Base-by-base conservation (phyloP, 2,113 vertebrate genomes). In the Chamaea fasciata region DNA sequence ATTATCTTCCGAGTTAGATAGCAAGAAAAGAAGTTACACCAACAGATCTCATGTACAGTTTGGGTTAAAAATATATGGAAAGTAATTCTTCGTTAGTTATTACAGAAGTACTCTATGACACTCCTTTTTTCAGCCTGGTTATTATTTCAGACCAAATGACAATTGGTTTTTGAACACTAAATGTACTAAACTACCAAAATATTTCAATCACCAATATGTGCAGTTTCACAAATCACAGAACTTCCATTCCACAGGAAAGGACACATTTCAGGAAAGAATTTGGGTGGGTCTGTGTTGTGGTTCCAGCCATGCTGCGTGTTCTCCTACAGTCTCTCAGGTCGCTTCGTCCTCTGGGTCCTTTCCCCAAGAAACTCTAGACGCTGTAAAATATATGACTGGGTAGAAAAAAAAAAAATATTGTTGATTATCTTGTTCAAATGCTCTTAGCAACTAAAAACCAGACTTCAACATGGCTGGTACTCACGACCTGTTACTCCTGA, bases 251-350 rank as follows among this genome's bases (percentile, higher is more conserved):
- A 1, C 10, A 6, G 35, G 35, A 59, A 39, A 57, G 17, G 31
- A 49, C 15, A 13, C 1, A 0, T 28, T 77, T 35, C 50, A 62
- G 50, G 37, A 41, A 14, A 12, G 19, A 62, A 57, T 16, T 65
- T 0, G 0, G 4, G 16, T 69, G 16, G 21, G 23, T 76, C 30
- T 69, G 24, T 10, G 0, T 24, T 15, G 33, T 50, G 41, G 15
- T 77, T 89, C n/a, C 46, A 78, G 55, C 68, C 46, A 12, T 49
- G 31, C 44, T 17, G 3, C 37, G 0, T 37, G 10, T 47, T 76
- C 19, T 90, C 10, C 26, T 74, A 0, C 22, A n/a, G 37, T 62
- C 28, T 75, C 35, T 49, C 13, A 23, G 10, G 11, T 37, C 6
- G 0, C 46, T 13, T 67, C 19, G 39, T 85, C n/a, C 22, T 59